Percentiles rank a stretch among this genome's conserved stretches.
These are phyloP conservation scores for Phenganax stokvisi DNA, from an alignment of 92 coral and sea anemone species.

Conservation along the genomic window DNA sequence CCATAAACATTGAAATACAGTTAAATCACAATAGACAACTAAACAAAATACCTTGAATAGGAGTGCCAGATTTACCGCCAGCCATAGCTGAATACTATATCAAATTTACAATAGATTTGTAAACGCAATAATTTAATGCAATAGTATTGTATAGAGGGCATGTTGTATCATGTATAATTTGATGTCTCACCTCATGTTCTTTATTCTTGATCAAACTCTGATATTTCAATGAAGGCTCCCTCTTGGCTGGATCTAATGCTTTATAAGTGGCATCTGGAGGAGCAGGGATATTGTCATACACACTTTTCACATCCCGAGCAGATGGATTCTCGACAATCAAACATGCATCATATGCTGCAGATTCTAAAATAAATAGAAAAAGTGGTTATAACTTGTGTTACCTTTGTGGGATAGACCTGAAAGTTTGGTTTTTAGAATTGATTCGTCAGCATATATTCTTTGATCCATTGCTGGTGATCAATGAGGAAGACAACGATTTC, in stretches of 20 bases:
- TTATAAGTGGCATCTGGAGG: conserved; percentile 8
- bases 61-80: background rate
- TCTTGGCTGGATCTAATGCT: conserved; percentile 18
- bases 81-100: conserved; percentile 10
- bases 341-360: conserved; percentile 26
- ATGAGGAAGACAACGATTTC: too few relatives aligned
- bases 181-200: conserved; percentile 10
- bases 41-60: background rate
- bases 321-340: conserved; percentile 32
- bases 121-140: background rate
- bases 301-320: conserved; percentile 1
- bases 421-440: too few relatives aligned
- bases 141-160: background rate
- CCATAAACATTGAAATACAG: too few relatives aligned
- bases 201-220: conserved; percentile 24
- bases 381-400: too few relatives aligned
- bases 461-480: too few relatives aligned
- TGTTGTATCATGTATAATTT: background rate
- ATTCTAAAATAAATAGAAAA: background rate
- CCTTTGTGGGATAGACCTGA: too few relatives aligned
- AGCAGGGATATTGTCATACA: conserved; percentile 25
- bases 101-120: background rate
- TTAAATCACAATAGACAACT: background rate
- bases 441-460: too few relatives aligned
- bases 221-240: conserved; percentile 23